Conservation (phyloP, 2,888 invertebrate genomes). For the Dorcus parallelipipedus region DNA sequence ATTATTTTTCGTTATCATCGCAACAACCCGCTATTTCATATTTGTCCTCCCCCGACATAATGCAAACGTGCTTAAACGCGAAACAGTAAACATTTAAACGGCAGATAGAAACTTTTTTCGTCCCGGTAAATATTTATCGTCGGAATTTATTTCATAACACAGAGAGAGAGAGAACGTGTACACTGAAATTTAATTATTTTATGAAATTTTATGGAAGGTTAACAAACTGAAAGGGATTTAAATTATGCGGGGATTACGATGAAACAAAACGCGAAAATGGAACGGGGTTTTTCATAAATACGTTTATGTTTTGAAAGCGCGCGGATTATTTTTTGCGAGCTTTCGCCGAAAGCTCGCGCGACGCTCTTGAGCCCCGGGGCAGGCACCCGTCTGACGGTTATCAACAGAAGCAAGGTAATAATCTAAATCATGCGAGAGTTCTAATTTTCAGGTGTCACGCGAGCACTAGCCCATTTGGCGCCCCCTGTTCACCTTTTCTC, state of each 20-base stretch:
- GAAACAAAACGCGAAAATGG: conserved; percentile 3
- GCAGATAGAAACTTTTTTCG: too few relatives aligned
- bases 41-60: too few relatives aligned
- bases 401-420: conserved; percentile 21
- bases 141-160: background rate
- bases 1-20: too few relatives aligned
- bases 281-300: conserved; percentile 4
- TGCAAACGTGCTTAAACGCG: too few relatives aligned
- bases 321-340: conserved; percentile 6
- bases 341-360: conserved; percentile 5
- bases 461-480: conserved; percentile 33
- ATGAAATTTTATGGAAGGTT: background rate
- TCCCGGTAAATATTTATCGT: background rate
- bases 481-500: conserved; percentile 27
- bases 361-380: conserved; percentile 9
- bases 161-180: background rate
- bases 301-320: background rate
- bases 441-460: conserved; percentile 36
- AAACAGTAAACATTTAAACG: too few relatives aligned
- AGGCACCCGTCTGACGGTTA: conserved; percentile 15
- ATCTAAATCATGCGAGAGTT: conserved; percentile 35
- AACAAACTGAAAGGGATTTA: background rate
- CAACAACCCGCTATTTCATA: too few relatives aligned
- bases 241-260: conserved; percentile 1
- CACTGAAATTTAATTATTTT: background rate